Base-by-base conservation (phyloP, 2,113 vertebrate species). In the Tinamus guttatus region DNA sequence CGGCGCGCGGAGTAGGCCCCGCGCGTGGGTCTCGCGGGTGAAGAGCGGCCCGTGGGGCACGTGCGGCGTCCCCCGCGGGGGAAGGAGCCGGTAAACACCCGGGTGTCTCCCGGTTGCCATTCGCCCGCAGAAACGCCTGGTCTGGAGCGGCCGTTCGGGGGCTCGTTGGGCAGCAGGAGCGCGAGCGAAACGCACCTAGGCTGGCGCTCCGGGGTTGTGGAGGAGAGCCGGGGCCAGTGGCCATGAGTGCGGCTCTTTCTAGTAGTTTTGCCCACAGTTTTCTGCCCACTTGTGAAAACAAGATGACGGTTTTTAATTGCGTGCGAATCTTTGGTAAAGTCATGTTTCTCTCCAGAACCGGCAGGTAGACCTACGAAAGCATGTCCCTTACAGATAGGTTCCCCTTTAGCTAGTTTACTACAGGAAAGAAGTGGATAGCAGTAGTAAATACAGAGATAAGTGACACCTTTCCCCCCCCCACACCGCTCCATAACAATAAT, bases 251-350 rank as follows among this genome's bases (percentile, higher is more conserved):
- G 7, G 32, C 1, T 94, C 64, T 82, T 64, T 43, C 60, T 32
- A 5, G 5, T n/a, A 94, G 68, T 94, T 97, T 64, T 94, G 45
- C 36, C 41, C 25, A 49, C 80, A 85, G 85, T 96, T 94, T 96
- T 83, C 65, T 78, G n/a, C 63, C 69, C 75, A 27, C 83, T 78
- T 77, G 38, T 89, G 25, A 64, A 94, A 63, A 21, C 20, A 59
- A 89, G 56, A 25, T 30, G 38, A 58, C 17, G 73, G 73, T 14
- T 65, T 86, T 91, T 68, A 60, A 84, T 38, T 27, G 3, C 0
- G 6, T 30, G 41, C 32, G 41, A 78, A 38, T 41, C 52, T 25
- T 17, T 27, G 5, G 7, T 0, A 2, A 58, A 84, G 4, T 0
- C 1, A 30, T 75, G 52, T 13, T 67, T 2, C 8, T 75, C 4